Conservation (phyloP, 2,797 vertebrate species). For the Microchirus variegatus region DNA sequence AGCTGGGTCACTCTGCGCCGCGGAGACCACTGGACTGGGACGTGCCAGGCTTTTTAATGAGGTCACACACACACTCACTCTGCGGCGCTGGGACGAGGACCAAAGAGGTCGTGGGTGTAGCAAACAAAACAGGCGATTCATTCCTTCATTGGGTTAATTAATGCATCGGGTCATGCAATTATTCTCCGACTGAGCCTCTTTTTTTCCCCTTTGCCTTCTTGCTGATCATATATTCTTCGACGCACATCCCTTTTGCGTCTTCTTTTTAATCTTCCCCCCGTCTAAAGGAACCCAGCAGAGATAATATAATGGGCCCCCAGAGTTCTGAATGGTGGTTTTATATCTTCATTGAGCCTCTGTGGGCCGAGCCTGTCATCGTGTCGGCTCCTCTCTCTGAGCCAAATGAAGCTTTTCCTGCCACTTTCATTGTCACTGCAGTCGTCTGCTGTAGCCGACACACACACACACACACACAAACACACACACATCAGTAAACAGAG, state of each 20-base stretch:
- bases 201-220: not conserved
- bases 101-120: conserved; percentile 66
- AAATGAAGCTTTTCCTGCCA: conserved; percentile 29
- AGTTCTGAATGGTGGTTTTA: conserved; percentile 49
- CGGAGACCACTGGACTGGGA: conserved; percentile 57
- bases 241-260: conserved; percentile 5
- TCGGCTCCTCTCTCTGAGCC: conserved; percentile 24
- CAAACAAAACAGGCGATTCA: conserved; percentile 69
- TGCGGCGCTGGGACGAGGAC: conserved; percentile 66
- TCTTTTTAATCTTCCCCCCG: conserved; percentile 25
- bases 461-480: conserved; percentile 5
- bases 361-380: conserved; percentile 33
- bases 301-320: conserved; percentile 29
- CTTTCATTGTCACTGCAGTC: conserved; percentile 18
- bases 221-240: conserved; percentile 24
- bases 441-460: conserved; percentile 7
- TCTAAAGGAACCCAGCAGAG: conserved; percentile 30
- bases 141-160: conserved; percentile 53
- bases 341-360: conserved; percentile 40
- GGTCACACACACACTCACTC: conserved; percentile 39
- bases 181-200: not conserved
- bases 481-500: conserved; percentile 20
- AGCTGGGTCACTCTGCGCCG: conserved; percentile 75
- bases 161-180: conserved; percentile 30
- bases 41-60: conserved; percentile 77